These are phyloP conservation scores for Merluccius polli DNA, from an alignment of 2,797 vertebrate species.

Conservation along the genomic window DNA sequence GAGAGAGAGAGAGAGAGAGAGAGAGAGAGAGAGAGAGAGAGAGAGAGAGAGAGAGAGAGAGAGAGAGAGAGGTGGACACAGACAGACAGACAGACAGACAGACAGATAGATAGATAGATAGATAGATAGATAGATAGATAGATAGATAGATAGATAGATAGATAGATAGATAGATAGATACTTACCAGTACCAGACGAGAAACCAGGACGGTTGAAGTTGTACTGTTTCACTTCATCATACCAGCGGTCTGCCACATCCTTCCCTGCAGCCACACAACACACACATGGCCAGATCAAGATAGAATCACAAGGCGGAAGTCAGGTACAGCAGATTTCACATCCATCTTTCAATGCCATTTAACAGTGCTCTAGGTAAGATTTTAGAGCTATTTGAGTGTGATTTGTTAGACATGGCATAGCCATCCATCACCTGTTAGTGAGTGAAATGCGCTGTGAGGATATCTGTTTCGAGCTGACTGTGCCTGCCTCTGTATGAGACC, in stretches of 20 bases:
- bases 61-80: not conserved
- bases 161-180: not conserved
- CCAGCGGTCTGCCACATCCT: constrained; percentile 94
- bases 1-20: too few relatives aligned
- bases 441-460: too few relatives aligned
- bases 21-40: too few relatives aligned
- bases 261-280: constrained; percentile 71
- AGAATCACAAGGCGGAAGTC: not conserved
- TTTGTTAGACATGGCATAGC: not conserved
- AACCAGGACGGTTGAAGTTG: constrained; percentile 91
- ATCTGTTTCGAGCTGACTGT: not conserved
- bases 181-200: constrained; percentile 92
- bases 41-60: too few relatives aligned
- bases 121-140: not conserved
- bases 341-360: not conserved
- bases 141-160: not conserved
- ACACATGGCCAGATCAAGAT: not conserved
- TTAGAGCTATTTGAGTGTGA: not conserved
- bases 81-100: too few relatives aligned
- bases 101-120: too few relatives aligned
- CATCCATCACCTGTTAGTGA: not conserved
- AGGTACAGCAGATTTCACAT: not conserved
- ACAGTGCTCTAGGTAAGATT: not conserved
- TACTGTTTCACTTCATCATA: constrained; percentile 95
- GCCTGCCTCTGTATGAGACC: too few relatives aligned